phyloP scores from a whole-genome alignment of 2,797 vertebrate species.

The Jordanella pulchra region DNA sequence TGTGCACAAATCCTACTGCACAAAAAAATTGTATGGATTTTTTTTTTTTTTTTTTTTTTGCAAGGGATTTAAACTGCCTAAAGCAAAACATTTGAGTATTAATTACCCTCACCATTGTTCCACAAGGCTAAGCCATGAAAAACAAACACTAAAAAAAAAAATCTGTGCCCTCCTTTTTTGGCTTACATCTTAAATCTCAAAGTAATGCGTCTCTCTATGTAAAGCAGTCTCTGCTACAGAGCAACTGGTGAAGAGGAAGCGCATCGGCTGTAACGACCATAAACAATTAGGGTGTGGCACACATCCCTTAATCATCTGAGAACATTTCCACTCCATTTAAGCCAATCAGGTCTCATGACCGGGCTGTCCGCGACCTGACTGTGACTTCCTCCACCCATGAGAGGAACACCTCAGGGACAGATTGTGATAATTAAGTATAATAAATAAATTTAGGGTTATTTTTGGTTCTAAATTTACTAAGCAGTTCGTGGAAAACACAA shows the following conservation, averaged over 20 bases:
- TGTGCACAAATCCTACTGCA: too few species aligned
- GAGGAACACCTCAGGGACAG: constrained; percentile 26
- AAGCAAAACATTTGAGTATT: too few species aligned
- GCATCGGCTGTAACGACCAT: constrained; percentile 10
- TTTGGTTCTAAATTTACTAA: neutral
- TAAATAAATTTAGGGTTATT: neutral
- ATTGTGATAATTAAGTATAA: neutral
- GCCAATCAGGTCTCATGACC: constrained; percentile 54
- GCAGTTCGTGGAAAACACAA: neutral
- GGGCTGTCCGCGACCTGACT: constrained; percentile 35
- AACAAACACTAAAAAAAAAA: too few species aligned
- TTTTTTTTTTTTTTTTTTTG: too few species aligned
- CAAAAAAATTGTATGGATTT: too few species aligned
- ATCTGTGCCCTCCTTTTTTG: constrained; percentile 11
- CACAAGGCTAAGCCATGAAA: too few species aligned
- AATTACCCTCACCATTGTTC: too few species aligned
- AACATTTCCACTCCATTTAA: constrained; percentile 46
- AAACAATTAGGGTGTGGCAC: constrained; percentile 21
- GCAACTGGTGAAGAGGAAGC: constrained; percentile 11
- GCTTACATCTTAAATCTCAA: constrained; percentile 20
- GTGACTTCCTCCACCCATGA: constrained; percentile 21
- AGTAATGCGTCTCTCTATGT: constrained; percentile 16
- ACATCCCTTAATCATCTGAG: constrained; percentile 49
- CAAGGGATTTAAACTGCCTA: too few species aligned
- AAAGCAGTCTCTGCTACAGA: constrained; percentile 13